Percentiles rank a stretch among this genome's conserved stretches.
Conservation (phyloP, 1,140 invertebrate genomes). For the Papilio helenus region DNA sequence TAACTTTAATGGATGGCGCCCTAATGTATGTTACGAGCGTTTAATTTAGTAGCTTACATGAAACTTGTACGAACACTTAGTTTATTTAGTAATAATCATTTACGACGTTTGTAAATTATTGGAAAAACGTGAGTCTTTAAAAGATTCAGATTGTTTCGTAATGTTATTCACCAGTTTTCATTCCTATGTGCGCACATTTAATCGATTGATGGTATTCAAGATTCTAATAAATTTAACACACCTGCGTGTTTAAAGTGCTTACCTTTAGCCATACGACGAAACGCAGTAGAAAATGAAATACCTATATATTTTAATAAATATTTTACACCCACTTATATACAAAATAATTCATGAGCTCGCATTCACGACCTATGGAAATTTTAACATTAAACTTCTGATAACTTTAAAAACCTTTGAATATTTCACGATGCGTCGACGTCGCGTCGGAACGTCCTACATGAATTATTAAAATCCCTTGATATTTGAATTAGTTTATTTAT, state of each 20-base stretch:
- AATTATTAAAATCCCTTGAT: slow-evolving; percentile 15
- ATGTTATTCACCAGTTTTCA: too few species aligned
- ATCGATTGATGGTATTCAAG: background rate
- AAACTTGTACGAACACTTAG: background rate
- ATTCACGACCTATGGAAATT: background rate
- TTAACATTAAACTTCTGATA: background rate
- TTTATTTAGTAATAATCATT: background rate
- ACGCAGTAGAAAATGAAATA: background rate
- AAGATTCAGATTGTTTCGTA: background rate
- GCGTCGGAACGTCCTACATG: slow-evolving; percentile 12
- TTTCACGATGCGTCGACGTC: slow-evolving; percentile 3
- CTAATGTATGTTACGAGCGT: slow-evolving; percentile 21
- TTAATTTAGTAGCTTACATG: slow-evolving; percentile 10
- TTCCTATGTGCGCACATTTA: too few species aligned
- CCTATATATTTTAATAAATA: background rate
- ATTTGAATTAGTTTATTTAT: background rate
- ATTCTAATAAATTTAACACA: background rate
- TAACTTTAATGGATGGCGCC: slow-evolving; percentile 19
- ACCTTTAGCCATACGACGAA: background rate
- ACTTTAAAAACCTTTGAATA: slow-evolving; percentile 18
- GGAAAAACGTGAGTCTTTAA: background rate
- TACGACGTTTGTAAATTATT: background rate
- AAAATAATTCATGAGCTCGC: background rate
- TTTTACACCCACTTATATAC: background rate
- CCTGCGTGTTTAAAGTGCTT: background rate